A percentile compares a stretch with the other conserved stretches of the same genome.
Conservation (phyloP, 2,888 invertebrate genomes). For the Polymixis flavicincta region DNA sequence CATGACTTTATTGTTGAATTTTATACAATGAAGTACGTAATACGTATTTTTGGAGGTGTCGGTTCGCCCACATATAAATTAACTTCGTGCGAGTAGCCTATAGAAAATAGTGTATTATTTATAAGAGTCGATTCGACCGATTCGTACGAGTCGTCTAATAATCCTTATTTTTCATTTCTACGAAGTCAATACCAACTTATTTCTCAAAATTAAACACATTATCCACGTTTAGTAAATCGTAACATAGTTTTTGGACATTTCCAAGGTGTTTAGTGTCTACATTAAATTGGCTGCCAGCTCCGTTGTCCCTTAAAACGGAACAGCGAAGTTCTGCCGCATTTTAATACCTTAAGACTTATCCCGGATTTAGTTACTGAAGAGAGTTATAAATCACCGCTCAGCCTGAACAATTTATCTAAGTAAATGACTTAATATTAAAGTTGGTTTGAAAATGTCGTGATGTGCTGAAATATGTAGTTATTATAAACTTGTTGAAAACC, state of each 20-base stretch:
- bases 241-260: conserved; percentile 67
- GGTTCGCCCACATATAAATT: too few species aligned
- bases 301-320: conserved; percentile 66
- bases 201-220: conserved; percentile 23
- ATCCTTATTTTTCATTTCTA: neutral
- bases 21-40: too few species aligned
- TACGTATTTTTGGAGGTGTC: too few species aligned
- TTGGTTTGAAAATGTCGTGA: conserved; percentile 22
- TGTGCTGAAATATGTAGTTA: conserved; percentile 6
- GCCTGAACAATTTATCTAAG: conserved; percentile 34
- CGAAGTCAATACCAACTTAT: conserved; percentile 15
- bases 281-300: conserved; percentile 72
- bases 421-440: conserved; percentile 41
- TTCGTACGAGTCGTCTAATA: too few species aligned
- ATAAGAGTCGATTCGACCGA: too few species aligned
- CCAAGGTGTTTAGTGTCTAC: conserved; percentile 72
- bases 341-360: conserved; percentile 57
- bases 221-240: conserved; percentile 68
- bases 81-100: too few species aligned
- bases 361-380: conserved; percentile 32
- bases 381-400: conserved; percentile 44
- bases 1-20: too few species aligned
- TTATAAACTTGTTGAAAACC: conserved; percentile 16
- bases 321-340: conserved; percentile 60
- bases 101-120: too few species aligned